Base-by-base conservation (phyloP, 2,113 vertebrate genomes). In the Lathamus discolor region DNA sequence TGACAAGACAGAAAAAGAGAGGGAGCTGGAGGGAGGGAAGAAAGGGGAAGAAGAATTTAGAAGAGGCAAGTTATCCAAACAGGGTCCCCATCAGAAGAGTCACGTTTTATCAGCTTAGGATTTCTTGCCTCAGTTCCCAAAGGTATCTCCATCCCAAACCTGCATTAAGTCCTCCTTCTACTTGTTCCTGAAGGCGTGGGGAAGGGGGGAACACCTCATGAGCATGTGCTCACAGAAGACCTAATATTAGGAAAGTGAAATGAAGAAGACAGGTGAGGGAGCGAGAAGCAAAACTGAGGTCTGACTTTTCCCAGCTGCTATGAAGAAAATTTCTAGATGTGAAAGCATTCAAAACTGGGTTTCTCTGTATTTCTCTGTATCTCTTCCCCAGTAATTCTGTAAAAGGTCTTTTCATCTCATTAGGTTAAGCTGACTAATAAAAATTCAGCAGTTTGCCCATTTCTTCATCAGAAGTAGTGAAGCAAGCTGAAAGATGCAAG, bases 341-440 rank as follows among this genome's bases (percentile, higher is more conserved):
- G 82, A 96, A 97, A 96, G 90, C 61, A 93, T 87, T 70, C 27
- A 37, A 91, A 95, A 96, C 31, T 48, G 55, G 33, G 76, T 86
- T 81, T 86, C 78, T 93, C 41, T 76, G 4, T 70, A 86, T n/a
- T n/a, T n/a, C n/a, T n/a, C n/a, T n/a, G n/a, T n/a, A 55, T 93
- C 52, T 85, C 88, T 94, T 43, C 90, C 84, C 49, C 28, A 17
- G 49, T 88, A 96, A 96, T 96, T 97, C 94, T 95, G 86, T 22
- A 95, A 97, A 97, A 98, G 98, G 97, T 98, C 98, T 98, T 98
- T 99, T 99, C 98, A 99, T 99, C 98, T 99, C 98, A 99, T 99
- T 99, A 99, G 98, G 98, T 97, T 98, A 99, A 99, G 98, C 98
- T 99, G 98, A 99, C 99, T 98, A 99, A 99, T 99, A 98, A 98